Percentiles rank a stretch among this genome's conserved stretches.
phyloP scores from a whole-genome alignment of 1,140 invertebrate species.

The Drosophila sturtevanti region DNA sequence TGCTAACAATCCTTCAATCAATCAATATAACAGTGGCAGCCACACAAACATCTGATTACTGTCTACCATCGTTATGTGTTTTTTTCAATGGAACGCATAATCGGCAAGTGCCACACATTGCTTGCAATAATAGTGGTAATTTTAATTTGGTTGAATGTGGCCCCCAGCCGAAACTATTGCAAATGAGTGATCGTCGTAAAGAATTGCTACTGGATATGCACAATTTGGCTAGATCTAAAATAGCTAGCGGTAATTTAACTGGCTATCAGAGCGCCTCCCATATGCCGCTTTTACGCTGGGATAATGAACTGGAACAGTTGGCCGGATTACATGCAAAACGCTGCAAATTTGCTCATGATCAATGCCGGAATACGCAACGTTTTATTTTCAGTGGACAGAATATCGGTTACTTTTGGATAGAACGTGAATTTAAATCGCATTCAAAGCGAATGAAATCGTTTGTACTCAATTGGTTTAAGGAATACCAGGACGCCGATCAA shows the following conservation, averaged over 20 bases:
- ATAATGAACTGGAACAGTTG: constrained; percentile 68
- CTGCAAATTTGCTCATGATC: constrained; percentile 72
- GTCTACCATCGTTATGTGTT: constrained; percentile 56
- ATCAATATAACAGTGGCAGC: neutral
- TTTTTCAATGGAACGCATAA: constrained; percentile 71
- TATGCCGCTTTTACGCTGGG: constrained; percentile 76
- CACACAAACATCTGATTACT: constrained; percentile 12
- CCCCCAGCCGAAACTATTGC: constrained; percentile 55
- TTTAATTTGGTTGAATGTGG: constrained; percentile 53
- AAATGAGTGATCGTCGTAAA: constrained; percentile 68
- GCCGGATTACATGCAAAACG: constrained; percentile 67
- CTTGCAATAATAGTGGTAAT: constrained; percentile 64
- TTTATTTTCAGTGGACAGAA: constrained; percentile 72
- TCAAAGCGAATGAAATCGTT: constrained; percentile 74
- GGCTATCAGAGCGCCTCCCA: constrained; percentile 60
- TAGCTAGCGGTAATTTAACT: constrained; percentile 56
- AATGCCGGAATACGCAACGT: constrained; percentile 67
- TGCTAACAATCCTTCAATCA: constrained; percentile 20
- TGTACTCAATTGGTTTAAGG: constrained; percentile 73
- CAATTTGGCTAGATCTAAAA: constrained; percentile 66
- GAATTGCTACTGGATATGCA: constrained; percentile 72
- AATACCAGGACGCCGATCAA: constrained; percentile 73
- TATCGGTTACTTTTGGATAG: constrained; percentile 77
- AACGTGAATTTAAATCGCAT: constrained; percentile 72
- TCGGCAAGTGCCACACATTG: constrained; percentile 55